phyloP scores from a whole-genome alignment of 2,888 invertebrate genomes.

The Meta bourneti region DNA sequence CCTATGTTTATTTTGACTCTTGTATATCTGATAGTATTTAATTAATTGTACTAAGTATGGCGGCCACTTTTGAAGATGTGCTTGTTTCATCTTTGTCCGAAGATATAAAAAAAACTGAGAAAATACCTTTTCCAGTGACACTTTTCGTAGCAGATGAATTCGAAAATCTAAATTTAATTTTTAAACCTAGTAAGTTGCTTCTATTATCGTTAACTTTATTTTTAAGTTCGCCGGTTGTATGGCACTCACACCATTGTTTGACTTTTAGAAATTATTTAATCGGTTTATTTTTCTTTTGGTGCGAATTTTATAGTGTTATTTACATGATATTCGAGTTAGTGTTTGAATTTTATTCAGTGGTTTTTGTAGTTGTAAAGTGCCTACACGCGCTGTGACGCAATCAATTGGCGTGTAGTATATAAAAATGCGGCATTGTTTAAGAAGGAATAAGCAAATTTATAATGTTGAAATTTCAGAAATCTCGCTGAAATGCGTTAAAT shows the following conservation, averaged over 20 bases:
- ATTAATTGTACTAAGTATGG: constrained; percentile 73
- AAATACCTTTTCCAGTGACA: constrained; percentile 73
- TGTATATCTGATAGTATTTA: constrained; percentile 38
- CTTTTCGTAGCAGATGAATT: constrained; percentile 72
- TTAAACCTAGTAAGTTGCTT: constrained; percentile 66
- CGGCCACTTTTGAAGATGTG: constrained; percentile 76
- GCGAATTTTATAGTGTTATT: not conserved
- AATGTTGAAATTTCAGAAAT: too few species aligned
- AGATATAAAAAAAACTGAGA: constrained; percentile 68
- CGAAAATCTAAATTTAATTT: constrained; percentile 71
- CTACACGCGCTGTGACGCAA: not conserved
- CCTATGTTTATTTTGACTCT: constrained; percentile 13
- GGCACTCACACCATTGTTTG: not conserved
- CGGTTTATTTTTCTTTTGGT: not conserved
- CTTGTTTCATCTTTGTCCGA: constrained; percentile 74
- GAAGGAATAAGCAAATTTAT: too few species aligned
- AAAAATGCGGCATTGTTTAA: not conserved
- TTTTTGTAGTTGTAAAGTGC: not conserved
- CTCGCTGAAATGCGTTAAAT: too few species aligned
- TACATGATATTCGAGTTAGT: not conserved
- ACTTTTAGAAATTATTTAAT: not conserved
- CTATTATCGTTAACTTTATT: not conserved
- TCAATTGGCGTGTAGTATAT: not conserved
- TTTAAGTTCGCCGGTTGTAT: not conserved
- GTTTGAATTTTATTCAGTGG: not conserved